Percentiles rank a stretch among this genome's conserved stretches.
phyloP scores from a whole-genome alignment of 1,140 invertebrate genomes.

The Nasonia giraulti region DNA sequence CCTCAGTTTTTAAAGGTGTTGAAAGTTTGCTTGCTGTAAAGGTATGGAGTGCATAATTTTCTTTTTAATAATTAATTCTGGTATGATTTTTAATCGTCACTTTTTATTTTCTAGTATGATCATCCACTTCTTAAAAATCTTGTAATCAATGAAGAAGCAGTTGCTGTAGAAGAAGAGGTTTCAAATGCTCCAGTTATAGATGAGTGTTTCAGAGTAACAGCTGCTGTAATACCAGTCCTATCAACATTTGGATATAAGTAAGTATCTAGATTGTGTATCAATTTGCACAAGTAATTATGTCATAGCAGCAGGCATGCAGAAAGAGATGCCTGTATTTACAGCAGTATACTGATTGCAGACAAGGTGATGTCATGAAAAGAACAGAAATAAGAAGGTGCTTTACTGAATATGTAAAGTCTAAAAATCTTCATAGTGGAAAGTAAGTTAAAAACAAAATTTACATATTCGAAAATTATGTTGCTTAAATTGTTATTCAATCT shows the following conservation, averaged over 20 bases:
- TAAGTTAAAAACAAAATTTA: constrained; percentile 49
- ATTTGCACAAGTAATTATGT: constrained; percentile 29
- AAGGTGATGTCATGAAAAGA: constrained; percentile 82
- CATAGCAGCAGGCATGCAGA: neutral
- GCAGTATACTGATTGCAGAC: constrained; percentile 77
- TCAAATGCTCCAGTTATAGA: constrained; percentile 75
- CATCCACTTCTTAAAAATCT: constrained; percentile 65
- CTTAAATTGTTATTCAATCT: neutral
- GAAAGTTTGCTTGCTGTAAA: constrained; percentile 74
- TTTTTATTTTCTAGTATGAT: constrained; percentile 69
- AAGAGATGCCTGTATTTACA: constrained; percentile 14
- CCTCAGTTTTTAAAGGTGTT: constrained; percentile 78
- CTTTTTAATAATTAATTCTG: too few species aligned
- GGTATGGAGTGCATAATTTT: constrained; percentile 64
- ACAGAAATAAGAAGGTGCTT: constrained; percentile 82
- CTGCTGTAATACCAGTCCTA: constrained; percentile 80
- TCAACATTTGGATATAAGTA: constrained; percentile 76
- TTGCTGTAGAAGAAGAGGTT: constrained; percentile 64
- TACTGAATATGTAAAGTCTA: constrained; percentile 85
- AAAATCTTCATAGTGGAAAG: constrained; percentile 79
- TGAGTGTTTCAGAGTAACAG: constrained; percentile 83
- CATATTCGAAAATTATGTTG: too few species aligned
- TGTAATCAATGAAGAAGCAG: constrained; percentile 58
- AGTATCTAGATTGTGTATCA: constrained; percentile 58
- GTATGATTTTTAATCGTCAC: too few species aligned